Evolutionary conservation across 2,888 invertebrate species (phyloP), one percentile per base, ranked within the genome.

Genomic region (Ceraclea dissimilis): DNA sequence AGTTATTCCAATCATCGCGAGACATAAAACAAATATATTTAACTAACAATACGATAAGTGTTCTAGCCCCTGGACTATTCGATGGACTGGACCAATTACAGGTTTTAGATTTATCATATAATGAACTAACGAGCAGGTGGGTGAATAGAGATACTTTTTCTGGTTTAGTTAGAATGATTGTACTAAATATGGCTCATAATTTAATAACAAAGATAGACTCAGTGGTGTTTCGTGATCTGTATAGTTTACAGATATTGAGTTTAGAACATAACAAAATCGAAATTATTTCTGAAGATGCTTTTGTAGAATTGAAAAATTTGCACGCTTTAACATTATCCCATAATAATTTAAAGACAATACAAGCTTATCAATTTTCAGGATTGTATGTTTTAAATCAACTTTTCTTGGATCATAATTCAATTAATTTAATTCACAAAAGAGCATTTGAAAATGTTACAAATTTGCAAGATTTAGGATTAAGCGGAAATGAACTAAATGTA

Each of bases 371-470:
- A 67, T 83, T 88, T 64, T 76, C 82, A 19, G 88, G 88, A 53
- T 79, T 90, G 65, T 82, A 83, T 66, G 85, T 86, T 1, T 75
- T 90, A 58, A 84, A 84, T 63, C 84, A 87, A 65, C 74, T 90
- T 52, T 82, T 85, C 66, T 72, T 90, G 58, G 88, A 90, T 71
- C 80, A 84, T 63, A 90, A 90, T 70, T 79, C 79, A 67, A 81
- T 90, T 55, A 79, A 80, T 63, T 77, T 74, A 59, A 80, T 90
- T 56, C 84, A 88, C 64, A 79, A 81, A 8, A 81, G 79, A 63
- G 83, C 88, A 1, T 88, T 90, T 68, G 81, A 82, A 66, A 90
- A 90, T 70, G 83, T 87, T 71, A 88, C 86, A 20, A 83, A 83
- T 66, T 79, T 90, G 49, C 84, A 86, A 68, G 90, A 90, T 68